These are phyloP conservation scores for Silurus glanis DNA, from an alignment of 2,113 vertebrate species.

Conservation along the genomic window DNA sequence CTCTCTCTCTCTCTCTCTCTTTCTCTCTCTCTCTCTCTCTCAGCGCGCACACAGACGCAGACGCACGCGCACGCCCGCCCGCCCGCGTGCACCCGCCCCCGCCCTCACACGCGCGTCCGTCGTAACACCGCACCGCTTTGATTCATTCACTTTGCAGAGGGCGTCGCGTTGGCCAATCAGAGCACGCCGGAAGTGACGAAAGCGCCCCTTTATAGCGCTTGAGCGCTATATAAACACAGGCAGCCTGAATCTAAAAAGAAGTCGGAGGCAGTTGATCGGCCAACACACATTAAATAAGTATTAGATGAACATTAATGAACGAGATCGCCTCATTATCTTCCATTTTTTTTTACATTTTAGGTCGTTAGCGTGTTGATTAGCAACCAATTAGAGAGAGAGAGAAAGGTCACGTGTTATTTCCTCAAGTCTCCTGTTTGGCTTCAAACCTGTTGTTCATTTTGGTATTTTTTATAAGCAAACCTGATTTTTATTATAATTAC, in stretches of 20 bases:
- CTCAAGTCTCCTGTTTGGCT: not conserved
- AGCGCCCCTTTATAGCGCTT: slow-evolving; percentile 28
- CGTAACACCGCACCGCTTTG: slow-evolving; percentile 66
- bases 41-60: slow-evolving; percentile 85
- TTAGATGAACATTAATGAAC: not conserved
- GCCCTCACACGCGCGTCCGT: slow-evolving; percentile 59
- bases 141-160: slow-evolving; percentile 94
- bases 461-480: not conserved
- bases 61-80: no score
- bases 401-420: not conserved
- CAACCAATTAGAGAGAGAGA: not conserved
- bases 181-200: slow-evolving; percentile 62
- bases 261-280: not conserved
- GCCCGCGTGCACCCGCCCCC: slow-evolving; percentile 66
- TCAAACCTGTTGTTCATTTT: not conserved
- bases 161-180: slow-evolving; percentile 73
- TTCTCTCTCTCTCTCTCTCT: slow-evolving; percentile 47
- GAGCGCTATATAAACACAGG: slow-evolving; percentile 67
- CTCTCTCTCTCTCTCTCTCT: not conserved
- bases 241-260: not conserved
- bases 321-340: not conserved
- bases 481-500: not conserved
- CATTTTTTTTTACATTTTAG: not conserved
- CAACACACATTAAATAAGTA: not conserved
- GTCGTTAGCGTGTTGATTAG: not conserved